Evolutionary conservation across 2,113 vertebrate species (phyloP).

Genomic region (Struthidea cinerea): DNA sequence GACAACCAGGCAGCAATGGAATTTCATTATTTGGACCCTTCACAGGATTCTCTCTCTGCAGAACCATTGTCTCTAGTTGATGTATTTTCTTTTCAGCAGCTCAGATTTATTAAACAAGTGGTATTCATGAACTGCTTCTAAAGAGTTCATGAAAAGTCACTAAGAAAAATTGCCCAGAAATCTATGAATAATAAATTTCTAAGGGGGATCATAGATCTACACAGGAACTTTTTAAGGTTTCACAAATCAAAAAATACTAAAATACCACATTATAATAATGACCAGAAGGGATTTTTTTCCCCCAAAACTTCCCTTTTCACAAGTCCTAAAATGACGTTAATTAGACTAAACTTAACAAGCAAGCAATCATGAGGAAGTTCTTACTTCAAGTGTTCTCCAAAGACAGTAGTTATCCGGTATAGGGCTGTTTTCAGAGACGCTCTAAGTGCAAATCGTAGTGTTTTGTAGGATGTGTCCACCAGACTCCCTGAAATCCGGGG

Average conservation of each 20-base stretch:
- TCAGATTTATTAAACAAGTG: not conserved
- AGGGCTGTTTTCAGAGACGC: constrained; percentile 92
- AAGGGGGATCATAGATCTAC: not conserved
- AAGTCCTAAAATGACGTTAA: not conserved
- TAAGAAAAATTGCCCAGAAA: not conserved
- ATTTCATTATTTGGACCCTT: not conserved
- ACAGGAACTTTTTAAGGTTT: not conserved
- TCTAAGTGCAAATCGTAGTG: constrained; percentile 89
- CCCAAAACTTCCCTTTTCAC: not conserved
- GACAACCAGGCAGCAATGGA: not conserved
- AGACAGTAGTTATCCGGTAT: constrained; percentile 91
- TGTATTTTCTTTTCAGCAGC: constrained; percentile 3
- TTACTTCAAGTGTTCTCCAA: constrained; percentile 93
- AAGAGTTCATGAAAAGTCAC: not conserved
- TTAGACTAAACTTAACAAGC: not conserved
- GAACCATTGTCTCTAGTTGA: not conserved
- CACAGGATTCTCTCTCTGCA: not conserved
- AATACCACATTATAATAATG: not conserved
- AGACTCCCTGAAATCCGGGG: constrained; percentile 74
- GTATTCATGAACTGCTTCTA: not conserved
- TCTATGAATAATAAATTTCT: not conserved
- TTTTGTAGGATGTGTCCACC: constrained; percentile 88
- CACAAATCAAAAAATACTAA: not conserved
- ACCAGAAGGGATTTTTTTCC: not conserved
- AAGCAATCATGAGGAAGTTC: not conserved